These are phyloP conservation scores for Tortricodes alternella DNA, from an alignment of 2,888 invertebrate genomes.

Conservation along the genomic window DNA sequence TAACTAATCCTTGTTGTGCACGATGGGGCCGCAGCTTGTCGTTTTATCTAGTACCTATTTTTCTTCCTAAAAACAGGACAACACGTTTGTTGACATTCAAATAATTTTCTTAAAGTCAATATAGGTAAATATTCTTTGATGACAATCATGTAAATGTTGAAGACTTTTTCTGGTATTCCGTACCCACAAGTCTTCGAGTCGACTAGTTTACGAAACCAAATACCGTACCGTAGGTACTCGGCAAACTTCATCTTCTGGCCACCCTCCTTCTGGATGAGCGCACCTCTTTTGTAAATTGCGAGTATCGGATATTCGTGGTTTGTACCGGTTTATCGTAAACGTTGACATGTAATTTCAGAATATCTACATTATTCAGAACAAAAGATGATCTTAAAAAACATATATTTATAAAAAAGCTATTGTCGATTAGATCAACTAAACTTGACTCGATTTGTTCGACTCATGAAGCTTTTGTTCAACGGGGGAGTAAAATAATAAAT, in stretches of 20 bases:
- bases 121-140: background rate
- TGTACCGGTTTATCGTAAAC: background rate
- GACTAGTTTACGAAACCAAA: slow-evolving; percentile 46
- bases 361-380: too few relatives aligned
- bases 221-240: slow-evolving; percentile 39
- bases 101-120: too few relatives aligned
- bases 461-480: too few relatives aligned
- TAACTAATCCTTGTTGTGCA: too few relatives aligned
- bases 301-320: slow-evolving; percentile 21
- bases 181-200: slow-evolving; percentile 43
- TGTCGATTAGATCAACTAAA: too few relatives aligned
- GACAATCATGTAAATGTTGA: background rate
- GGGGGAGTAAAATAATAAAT: too few relatives aligned
- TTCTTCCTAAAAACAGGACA: too few relatives aligned
- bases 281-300: slow-evolving; percentile 35
- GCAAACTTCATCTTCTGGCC: slow-evolving; percentile 42
- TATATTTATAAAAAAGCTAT: too few relatives aligned
- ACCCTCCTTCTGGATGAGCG: slow-evolving; percentile 40
- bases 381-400: background rate
- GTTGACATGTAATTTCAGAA: background rate
- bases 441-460: too few relatives aligned
- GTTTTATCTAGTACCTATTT: too few relatives aligned
- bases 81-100: too few relatives aligned
- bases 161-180: slow-evolving; percentile 1
- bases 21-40: too few relatives aligned